Evolutionary conservation across 1,140 invertebrate genomes (phyloP).

Genomic region (Ooceraea biroi): DNA sequence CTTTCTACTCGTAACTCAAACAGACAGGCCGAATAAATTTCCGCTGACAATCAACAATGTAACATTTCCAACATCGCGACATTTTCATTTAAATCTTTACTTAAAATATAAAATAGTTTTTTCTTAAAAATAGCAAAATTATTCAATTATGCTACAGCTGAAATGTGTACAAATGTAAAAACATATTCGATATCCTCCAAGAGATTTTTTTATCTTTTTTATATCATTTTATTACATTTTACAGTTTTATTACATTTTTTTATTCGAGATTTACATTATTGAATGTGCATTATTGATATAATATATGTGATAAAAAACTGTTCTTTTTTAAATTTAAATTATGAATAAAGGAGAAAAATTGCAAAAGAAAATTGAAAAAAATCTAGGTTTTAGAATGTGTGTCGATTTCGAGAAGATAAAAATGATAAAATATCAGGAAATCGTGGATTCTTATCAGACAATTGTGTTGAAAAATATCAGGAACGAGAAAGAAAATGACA

Average conservation of each 20-base stretch:
- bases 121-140: background rate
- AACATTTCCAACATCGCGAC: conserved; percentile 27
- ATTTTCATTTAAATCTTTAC: conserved; percentile 33
- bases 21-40: conserved; percentile 68
- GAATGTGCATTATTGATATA: too few species aligned
- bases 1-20: conserved; percentile 76
- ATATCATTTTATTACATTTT: too few species aligned
- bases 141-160: background rate
- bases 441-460: conserved; percentile 17
- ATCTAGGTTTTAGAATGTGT: too few species aligned
- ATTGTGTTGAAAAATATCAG: background rate
- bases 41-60: conserved; percentile 67
- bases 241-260: too few species aligned
- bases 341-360: background rate
- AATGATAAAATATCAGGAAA: too few species aligned
- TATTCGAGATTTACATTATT: too few species aligned
- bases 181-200: too few species aligned
- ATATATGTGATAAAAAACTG: background rate
- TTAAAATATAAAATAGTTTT: background rate
- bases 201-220: too few species aligned
- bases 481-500: background rate
- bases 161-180: too few species aligned
- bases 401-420: too few species aligned
- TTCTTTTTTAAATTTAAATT: conserved; percentile 28
- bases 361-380: too few species aligned